These are phyloP conservation scores for Scleropages formosus DNA, from an alignment of 2,797 vertebrate species.

Conservation along the genomic window DNA sequence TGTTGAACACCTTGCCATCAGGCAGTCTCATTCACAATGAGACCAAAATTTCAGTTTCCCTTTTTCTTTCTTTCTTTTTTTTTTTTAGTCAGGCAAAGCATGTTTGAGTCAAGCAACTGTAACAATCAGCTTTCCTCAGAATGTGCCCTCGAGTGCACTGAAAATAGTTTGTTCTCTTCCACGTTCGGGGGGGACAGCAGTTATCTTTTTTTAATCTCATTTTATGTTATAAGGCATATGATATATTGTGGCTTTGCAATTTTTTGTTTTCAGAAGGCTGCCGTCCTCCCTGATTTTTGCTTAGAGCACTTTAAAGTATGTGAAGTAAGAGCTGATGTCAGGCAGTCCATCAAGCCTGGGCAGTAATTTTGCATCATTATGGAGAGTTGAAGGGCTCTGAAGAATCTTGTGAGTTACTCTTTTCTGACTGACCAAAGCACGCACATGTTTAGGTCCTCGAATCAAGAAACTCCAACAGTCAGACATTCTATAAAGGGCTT, in stretches of 20 bases:
- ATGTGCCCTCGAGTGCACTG: neutral
- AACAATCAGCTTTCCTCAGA: neutral
- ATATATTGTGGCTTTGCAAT: neutral
- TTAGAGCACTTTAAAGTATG: neutral
- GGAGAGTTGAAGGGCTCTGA: neutral
- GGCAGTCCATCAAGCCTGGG: neutral
- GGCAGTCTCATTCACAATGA: no score
- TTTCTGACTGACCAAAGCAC: neutral
- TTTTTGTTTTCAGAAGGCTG: neutral
- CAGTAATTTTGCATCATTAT: neutral
- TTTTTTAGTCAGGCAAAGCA: neutral
- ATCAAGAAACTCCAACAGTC: no score
- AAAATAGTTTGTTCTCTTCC: neutral
- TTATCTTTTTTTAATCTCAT: constrained; percentile 3
- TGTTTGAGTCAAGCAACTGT: neutral
- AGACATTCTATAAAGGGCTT: no score
- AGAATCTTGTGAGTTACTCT: neutral
- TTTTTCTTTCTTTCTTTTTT: no score
- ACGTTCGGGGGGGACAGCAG: neutral
- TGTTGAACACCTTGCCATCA: neutral
- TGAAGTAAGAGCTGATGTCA: neutral
- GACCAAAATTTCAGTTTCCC: no score
- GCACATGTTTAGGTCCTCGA: no score
- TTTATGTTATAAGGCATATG: neutral
- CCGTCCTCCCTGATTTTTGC: no score